Percentiles rank a stretch among this genome's conserved stretches.
These are phyloP conservation scores for Neosilurus hyrtlii DNA, from an alignment of 2,797 vertebrate genomes.

Conservation along the genomic window DNA sequence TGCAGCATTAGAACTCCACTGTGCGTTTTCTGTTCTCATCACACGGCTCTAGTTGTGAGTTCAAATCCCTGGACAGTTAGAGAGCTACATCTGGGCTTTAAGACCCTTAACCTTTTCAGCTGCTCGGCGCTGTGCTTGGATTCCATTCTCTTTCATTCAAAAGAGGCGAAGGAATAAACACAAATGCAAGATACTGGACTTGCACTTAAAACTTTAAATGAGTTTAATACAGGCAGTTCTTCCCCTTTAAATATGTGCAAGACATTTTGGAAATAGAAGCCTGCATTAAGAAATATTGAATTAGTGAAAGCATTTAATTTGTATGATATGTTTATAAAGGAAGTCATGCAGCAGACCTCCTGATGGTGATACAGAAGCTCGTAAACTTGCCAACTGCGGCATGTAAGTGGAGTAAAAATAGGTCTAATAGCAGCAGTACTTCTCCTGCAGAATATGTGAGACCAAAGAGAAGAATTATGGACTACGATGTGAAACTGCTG, in stretches of 20 bases:
- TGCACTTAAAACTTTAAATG: neutral
- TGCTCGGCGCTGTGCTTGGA: neutral
- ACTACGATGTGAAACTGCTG: neutral
- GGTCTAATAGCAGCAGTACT: neutral
- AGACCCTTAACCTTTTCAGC: neutral
- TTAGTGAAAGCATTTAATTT: constrained; percentile 12
- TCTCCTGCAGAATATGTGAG: neutral
- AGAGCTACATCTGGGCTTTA: neutral
- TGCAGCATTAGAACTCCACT: neutral
- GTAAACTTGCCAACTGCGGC: neutral
- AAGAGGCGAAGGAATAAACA: neutral
- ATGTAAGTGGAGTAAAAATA: neutral
- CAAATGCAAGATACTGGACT: neutral
- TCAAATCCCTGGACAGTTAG: neutral
- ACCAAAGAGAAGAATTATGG: neutral
- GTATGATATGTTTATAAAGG: constrained; percentile 7
- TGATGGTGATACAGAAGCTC: constrained; percentile 17
- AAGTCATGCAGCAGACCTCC: constrained; percentile 15
- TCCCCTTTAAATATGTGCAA: neutral
- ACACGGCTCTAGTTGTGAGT: neutral
- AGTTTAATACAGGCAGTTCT: too few species aligned
- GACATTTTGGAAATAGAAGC: neutral
- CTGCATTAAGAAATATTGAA: constrained; percentile 10
- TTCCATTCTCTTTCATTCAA: neutral
- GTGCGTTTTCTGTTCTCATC: neutral